A percentile compares a stretch with the other conserved stretches of the same genome.
These are phyloP conservation scores for Premnoplex brunnescens DNA, from an alignment of 2,797 vertebrate genomes.

Conservation along the genomic window DNA sequence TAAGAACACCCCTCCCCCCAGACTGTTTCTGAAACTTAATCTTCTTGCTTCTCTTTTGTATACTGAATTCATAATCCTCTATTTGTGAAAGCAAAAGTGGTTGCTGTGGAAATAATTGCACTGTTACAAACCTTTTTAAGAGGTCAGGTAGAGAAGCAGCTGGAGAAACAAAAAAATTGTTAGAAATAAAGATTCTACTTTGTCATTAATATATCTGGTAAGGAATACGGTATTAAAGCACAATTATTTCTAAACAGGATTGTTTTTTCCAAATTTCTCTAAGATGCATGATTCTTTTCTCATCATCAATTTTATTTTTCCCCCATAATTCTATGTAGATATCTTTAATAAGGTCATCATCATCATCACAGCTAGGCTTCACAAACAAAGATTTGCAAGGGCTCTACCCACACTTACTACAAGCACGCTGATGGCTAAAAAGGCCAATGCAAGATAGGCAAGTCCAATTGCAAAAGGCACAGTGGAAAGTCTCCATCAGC, in stretches of 20 bases:
- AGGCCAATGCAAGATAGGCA: no score
- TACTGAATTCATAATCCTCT: constrained; percentile 15
- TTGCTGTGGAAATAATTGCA: constrained; percentile 33
- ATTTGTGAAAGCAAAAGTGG: not conserved
- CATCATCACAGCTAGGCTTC: no score
- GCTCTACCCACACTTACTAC: no score
- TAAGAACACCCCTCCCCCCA: not conserved
- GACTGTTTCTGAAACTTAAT: not conserved
- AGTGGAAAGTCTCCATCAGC: no score
- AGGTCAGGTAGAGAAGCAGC: constrained; percentile 24
- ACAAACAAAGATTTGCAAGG: no score
- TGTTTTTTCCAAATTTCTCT: not conserved
- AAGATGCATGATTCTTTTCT: not conserved
- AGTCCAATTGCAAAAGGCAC: no score
- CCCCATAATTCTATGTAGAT: not conserved
- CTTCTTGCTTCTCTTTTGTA: not conserved
- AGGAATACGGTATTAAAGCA: not conserved
- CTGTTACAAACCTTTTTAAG: constrained; percentile 57
- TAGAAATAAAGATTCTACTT: not conserved
- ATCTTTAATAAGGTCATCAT: not conserved
- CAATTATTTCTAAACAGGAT: not conserved
- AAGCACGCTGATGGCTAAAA: no score
- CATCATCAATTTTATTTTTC: not conserved
- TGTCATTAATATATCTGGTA: not conserved
- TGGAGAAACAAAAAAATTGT: constrained; percentile 15